phyloP scores from a whole-genome alignment of 2,113 vertebrate genomes.

The Trogon surrucura region DNA sequence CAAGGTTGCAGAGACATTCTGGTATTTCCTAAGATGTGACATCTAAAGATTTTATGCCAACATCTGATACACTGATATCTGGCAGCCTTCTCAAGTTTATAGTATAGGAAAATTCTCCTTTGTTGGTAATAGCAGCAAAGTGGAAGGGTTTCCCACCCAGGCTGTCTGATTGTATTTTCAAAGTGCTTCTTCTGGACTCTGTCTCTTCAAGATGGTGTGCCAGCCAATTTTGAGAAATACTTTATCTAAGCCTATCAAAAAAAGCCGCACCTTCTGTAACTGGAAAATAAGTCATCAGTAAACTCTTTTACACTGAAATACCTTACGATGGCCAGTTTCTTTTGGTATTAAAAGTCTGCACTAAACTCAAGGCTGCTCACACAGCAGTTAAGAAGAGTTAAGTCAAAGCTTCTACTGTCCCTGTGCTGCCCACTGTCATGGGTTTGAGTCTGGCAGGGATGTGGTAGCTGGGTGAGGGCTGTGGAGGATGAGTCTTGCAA shows the following conservation, averaged over 20 bases:
- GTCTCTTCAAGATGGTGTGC: neutral
- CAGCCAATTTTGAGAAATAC: neutral
- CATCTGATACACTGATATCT: neutral
- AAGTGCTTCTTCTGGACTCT: neutral
- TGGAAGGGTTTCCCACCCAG: neutral
- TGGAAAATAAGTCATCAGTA: neutral
- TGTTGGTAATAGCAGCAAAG: neutral
- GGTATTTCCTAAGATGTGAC: neutral
- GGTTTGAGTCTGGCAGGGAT: too few species aligned
- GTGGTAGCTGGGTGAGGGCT: too few species aligned
- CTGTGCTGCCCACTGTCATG: neutral
- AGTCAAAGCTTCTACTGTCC: neutral
- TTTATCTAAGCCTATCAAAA: neutral
- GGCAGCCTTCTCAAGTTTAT: neutral
- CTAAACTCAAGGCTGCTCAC: neutral
- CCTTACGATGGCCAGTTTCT: neutral
- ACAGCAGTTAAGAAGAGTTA: neutral
- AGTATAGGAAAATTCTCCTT: neutral
- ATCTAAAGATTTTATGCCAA: neutral
- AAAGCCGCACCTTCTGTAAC: neutral
- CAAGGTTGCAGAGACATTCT: neutral
- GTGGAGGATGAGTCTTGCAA: too few species aligned
- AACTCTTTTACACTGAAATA: neutral
- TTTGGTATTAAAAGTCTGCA: neutral
- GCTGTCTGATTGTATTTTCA: neutral